These are phyloP conservation scores for Antheraea pernyi DNA, from an alignment of 1,140 invertebrate genomes.

Conservation along the genomic window DNA sequence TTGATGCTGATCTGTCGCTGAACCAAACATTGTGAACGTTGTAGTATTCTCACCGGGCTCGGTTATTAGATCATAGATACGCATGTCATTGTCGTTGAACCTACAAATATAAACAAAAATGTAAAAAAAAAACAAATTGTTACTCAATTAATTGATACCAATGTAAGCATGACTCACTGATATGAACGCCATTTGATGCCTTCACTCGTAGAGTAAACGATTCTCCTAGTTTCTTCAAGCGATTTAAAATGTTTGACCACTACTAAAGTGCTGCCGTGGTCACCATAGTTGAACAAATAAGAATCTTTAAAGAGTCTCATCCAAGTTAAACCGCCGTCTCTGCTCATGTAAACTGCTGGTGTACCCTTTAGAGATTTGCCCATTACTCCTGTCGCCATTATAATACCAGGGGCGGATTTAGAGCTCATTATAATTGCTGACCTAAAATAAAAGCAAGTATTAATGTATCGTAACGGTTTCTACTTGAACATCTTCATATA, in stretches of 20 bases:
- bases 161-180: slow-evolving; percentile 58
- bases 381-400: slow-evolving; percentile 71
- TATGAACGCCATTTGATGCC: slow-evolving; percentile 89
- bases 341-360: slow-evolving; percentile 82
- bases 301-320: slow-evolving; percentile 89
- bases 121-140: slow-evolving; percentile 56
- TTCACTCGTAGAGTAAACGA: slow-evolving; percentile 92
- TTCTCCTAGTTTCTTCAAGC: slow-evolving; percentile 85
- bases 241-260: slow-evolving; percentile 90
- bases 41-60: too few species aligned
- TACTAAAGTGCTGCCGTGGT: slow-evolving; percentile 75
- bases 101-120: too few species aligned
- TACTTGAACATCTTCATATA: too few species aligned
- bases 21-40: too few species aligned
- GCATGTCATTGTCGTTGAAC: too few species aligned
- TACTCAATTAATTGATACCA: background rate
- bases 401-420: slow-evolving; percentile 92
- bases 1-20: too few species aligned
- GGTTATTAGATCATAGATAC: too few species aligned
- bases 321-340: slow-evolving; percentile 93
- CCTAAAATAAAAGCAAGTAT: slow-evolving; percentile 31
- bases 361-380: slow-evolving; percentile 83
- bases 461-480: too few species aligned
- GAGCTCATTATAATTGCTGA: slow-evolving; percentile 90
- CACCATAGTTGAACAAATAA: slow-evolving; percentile 92